Conservation (phyloP, 2,113 vertebrate genomes). For the Opisthocomus hoazin region DNA sequence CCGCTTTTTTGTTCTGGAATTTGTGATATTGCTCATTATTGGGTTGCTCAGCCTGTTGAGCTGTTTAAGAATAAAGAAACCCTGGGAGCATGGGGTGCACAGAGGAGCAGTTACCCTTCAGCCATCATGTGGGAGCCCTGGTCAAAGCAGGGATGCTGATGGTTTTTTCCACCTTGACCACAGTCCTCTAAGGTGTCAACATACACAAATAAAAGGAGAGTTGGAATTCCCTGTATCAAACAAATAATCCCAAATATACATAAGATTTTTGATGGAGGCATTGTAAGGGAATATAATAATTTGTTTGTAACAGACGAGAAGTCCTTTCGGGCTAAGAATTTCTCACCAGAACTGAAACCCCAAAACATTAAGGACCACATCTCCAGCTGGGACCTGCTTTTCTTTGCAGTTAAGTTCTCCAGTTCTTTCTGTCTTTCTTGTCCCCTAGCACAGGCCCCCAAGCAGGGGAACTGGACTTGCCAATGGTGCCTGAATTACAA, state of each 20-base stretch:
- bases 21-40: neutral
- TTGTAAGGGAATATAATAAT: neutral
- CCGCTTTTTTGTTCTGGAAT: neutral
- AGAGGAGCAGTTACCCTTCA: neutral
- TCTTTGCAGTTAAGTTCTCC: neutral
- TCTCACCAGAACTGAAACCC: neutral
- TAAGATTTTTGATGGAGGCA: neutral
- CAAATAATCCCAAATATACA: neutral
- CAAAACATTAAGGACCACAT: neutral
- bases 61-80: neutral
- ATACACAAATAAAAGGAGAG: neutral
- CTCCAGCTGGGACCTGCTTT: neutral
- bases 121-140: neutral
- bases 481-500: neutral
- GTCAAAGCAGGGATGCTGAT: neutral
- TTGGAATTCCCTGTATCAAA: neutral
- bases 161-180: neutral
- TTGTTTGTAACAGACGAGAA: neutral
- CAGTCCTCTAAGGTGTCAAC: neutral
- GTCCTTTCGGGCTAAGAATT: neutral
- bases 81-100: neutral
- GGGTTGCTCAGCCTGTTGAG: neutral
- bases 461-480: neutral
- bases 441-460: neutral
- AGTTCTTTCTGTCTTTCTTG: neutral